Evolutionary conservation across 2,888 invertebrate species (phyloP), one percentile per base, ranked within the genome.

Genomic region (Ormia ochracea): DNA sequence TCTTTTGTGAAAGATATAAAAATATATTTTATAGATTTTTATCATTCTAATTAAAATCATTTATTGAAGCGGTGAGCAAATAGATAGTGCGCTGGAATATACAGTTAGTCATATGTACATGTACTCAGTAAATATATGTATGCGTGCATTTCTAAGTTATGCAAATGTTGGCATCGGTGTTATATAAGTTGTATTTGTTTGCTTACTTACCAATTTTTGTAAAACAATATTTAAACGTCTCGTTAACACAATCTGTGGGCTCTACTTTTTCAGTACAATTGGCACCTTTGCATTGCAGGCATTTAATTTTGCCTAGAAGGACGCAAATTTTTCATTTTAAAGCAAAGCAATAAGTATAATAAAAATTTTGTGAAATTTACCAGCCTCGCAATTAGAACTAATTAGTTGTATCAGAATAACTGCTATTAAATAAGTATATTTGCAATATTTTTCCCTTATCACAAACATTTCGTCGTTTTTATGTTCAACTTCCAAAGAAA

Each of bases 141-240:
- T n/a, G n/a, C n/a, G n/a, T n/a, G n/a, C n/a, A n/a, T n/a, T n/a
- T n/a, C n/a, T n/a, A n/a, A n/a, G n/a, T n/a, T n/a, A n/a, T n/a
- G n/a, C n/a, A n/a, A n/a, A n/a, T n/a, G n/a, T n/a, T n/a, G n/a
- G n/a, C n/a, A n/a, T n/a, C n/a, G n/a, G n/a, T n/a, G n/a, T n/a
- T n/a, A n/a, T n/a, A n/a, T n/a, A n/a, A n/a, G n/a, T n/a, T n/a
- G n/a, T n/a, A n/a, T n/a, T n/a, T n/a, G n/a, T n/a, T n/a, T n/a
- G n/a, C n/a, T n/a, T n/a, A 70, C 78, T 76, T 69, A 82, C 82
- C 81, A 69, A 70, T 56, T 63, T 72, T 45, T 21, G 81, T 72
- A 59, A 19, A 81, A 38, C 82, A 82, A 2, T 76, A 63, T 12
- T 23, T 63, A 4, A 4, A 14, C 10, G 3, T 19, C 0, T 10